Conservation (phyloP, 2,797 vertebrate genomes). For the Pagetopsis macropterus region DNA sequence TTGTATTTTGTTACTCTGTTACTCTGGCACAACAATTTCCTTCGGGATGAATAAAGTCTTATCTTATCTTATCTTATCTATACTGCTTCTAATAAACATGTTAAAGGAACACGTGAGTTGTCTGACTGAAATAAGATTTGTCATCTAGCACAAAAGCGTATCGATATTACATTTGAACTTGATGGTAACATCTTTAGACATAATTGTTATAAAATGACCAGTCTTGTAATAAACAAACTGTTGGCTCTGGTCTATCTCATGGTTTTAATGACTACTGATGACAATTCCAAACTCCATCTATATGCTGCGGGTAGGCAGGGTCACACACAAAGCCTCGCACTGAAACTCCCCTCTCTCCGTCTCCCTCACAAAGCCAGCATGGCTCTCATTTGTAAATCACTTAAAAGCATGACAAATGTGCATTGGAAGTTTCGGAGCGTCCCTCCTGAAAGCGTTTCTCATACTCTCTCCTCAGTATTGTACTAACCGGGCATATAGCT, state of each 20-base stretch:
- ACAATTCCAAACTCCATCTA: slow-evolving; percentile 74
- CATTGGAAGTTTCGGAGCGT: slow-evolving; percentile 76
- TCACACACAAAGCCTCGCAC: slow-evolving; percentile 71
- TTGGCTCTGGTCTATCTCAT: slow-evolving; percentile 64
- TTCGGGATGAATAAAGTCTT: no score
- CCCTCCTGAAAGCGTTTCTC: slow-evolving; percentile 62
- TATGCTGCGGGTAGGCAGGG: slow-evolving; percentile 62
- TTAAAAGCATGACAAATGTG: slow-evolving; percentile 82
- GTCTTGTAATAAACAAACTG: no score
- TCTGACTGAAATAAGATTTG: no score
- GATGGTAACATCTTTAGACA: no score
- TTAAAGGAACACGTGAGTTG: no score
- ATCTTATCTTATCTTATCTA: no score
- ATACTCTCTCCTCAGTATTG: slow-evolving; percentile 62
- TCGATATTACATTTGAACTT: no score
- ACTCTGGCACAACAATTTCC: no score
- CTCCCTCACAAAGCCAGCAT: slow-evolving; percentile 74
- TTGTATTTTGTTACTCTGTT: no score
- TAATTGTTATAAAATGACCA: no score
- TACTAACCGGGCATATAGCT: slow-evolving; percentile 53
- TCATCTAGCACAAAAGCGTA: no score
- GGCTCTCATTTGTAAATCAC: slow-evolving; percentile 81
- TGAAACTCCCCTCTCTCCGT: slow-evolving; percentile 41
- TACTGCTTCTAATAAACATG: no score
- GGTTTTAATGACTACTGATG: slow-evolving; percentile 75